A percentile compares a stretch with the other conserved stretches of the same genome.
These are phyloP conservation scores for Drosophila nasuta DNA, from an alignment of 1,140 invertebrate species.

Conservation along the genomic window DNA sequence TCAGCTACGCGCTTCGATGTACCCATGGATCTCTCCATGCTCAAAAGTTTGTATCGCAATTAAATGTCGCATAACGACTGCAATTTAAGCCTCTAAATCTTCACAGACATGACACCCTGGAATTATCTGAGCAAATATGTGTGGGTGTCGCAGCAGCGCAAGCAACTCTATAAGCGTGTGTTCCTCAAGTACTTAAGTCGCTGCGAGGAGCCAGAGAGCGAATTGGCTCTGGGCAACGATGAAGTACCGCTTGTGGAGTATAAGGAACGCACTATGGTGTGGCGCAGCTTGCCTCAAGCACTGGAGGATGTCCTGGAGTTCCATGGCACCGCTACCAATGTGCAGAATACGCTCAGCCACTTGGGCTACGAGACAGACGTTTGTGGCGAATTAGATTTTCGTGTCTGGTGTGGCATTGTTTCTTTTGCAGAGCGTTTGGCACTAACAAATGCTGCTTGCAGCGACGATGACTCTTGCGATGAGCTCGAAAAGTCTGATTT, in stretches of 20 bases:
- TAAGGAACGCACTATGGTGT: constrained; percentile 68
- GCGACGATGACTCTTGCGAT: constrained; percentile 78
- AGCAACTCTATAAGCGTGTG: constrained; percentile 86
- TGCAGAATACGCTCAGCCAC: constrained; percentile 55
- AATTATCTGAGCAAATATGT: constrained; percentile 87
- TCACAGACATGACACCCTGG: constrained; percentile 86
- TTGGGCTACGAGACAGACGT: constrained; percentile 54
- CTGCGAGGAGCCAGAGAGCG: constrained; percentile 64
- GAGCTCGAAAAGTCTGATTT: constrained; percentile 82
- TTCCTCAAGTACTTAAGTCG: constrained; percentile 74
- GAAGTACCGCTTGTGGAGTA: constrained; percentile 61
- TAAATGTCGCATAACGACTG: no score
- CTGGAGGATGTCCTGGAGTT: constrained; percentile 81
- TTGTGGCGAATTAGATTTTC: constrained; percentile 84
- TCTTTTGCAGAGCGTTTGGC: constrained; percentile 86
- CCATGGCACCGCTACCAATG: constrained; percentile 74
- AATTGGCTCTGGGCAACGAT: constrained; percentile 50
- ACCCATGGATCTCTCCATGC: constrained; percentile 86
- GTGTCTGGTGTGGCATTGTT: constrained; percentile 87
- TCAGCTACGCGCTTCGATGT: constrained; percentile 88
- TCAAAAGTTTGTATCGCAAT: constrained; percentile 84
- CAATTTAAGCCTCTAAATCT: neutral
- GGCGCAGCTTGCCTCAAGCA: constrained; percentile 67
- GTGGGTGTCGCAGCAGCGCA: constrained; percentile 86
- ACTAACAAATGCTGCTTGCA: constrained; percentile 54